phyloP scores from a whole-genome alignment of 2,797 vertebrate genomes.

The Bradypodion ventrale region DNA sequence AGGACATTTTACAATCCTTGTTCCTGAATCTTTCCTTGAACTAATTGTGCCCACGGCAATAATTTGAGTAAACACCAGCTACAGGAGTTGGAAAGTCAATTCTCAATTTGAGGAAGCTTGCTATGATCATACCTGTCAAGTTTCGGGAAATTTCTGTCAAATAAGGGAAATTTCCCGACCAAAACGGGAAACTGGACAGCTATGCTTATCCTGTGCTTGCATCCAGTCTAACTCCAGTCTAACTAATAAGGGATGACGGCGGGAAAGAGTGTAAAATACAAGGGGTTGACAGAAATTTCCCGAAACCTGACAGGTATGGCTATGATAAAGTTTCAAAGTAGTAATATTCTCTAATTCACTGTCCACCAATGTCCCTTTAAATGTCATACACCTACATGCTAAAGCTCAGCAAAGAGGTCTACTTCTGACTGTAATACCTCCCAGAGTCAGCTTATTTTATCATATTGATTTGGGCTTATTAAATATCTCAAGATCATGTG shows the following conservation, averaged over 20 bases:
- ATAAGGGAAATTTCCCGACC: no score
- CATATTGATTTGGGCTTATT: background rate
- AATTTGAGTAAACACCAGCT: background rate
- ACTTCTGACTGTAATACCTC: background rate
- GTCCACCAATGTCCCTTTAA: background rate
- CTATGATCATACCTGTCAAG: no score
- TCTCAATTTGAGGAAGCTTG: background rate
- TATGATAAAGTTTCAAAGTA: background rate
- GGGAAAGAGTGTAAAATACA: no score
- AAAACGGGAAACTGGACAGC: no score
- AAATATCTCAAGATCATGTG: background rate
- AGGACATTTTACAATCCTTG: background rate
- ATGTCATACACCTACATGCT: background rate
- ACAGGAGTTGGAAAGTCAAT: background rate
- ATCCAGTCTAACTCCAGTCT: no score
- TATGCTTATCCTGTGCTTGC: no score
- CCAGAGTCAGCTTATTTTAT: background rate
- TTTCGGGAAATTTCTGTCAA: no score
- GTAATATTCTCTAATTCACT: background rate
- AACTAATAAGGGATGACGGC: no score
- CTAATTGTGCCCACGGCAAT: background rate
- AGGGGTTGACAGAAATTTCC: no score
- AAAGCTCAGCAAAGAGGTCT: background rate
- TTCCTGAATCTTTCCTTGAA: background rate
- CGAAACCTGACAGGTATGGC: no score